Percentiles rank a stretch among this genome's conserved stretches.
Evolutionary conservation across 2,888 invertebrate genomes (phyloP).

Genomic region (Linyphia triangularis): DNA sequence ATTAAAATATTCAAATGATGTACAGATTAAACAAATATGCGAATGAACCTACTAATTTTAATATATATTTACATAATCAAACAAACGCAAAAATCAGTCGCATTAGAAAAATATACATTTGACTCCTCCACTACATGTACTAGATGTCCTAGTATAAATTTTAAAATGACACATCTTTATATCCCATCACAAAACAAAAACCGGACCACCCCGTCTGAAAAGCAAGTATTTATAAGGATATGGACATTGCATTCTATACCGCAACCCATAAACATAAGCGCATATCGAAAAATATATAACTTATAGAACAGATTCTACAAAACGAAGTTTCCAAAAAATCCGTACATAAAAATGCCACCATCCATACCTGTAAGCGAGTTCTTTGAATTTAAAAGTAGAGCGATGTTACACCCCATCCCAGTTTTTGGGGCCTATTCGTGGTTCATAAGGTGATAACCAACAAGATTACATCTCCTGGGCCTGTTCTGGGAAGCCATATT

Average conservation of each 20-base stretch:
- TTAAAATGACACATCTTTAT: too few relatives aligned
- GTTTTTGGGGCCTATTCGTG: conserved; percentile 33
- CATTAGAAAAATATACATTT: too few relatives aligned
- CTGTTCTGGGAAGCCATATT: conserved; percentile 38
- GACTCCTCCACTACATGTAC: too few relatives aligned
- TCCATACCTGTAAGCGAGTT: conserved; percentile 44
- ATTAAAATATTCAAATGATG: too few relatives aligned
- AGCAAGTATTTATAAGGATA: too few relatives aligned
- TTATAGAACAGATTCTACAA: background rate
- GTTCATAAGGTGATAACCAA: conserved; percentile 60
- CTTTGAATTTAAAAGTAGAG: conserved; percentile 33
- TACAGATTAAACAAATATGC: too few relatives aligned
- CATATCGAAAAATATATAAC: background rate
- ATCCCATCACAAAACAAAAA: too few relatives aligned
- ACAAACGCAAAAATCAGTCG: too few relatives aligned
- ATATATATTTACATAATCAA: too few relatives aligned
- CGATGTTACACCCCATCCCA: background rate
- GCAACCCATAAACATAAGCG: background rate
- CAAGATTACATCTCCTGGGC: conserved; percentile 57
- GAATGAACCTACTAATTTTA: too few relatives aligned
- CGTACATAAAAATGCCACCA: conserved; percentile 24
- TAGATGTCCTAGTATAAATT: too few relatives aligned
- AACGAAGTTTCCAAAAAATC: background rate
- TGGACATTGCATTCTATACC: background rate
- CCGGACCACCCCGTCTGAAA: too few relatives aligned